Evolutionary conservation across 2,888 invertebrate species (phyloP), one percentile per base, ranked within the genome.

Genomic region (Ennomos erosarius): DNA sequence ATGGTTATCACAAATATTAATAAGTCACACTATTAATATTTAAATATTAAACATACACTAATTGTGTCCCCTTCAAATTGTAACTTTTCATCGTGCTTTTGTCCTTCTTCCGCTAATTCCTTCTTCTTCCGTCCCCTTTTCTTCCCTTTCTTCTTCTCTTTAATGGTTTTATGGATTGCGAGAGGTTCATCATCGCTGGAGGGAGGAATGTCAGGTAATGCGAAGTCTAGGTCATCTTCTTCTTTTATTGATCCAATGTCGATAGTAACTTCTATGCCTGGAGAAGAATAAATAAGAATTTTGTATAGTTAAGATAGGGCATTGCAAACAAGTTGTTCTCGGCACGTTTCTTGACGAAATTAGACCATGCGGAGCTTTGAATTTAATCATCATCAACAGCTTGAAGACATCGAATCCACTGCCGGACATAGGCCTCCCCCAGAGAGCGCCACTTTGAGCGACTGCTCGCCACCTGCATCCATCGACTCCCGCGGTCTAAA

Each of bases 161-260:
- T 79, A 33, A 67, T 67, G 12, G 56, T 79, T 55, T 86, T 86
- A 56, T 82, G 84, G 8, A 81, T 36, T 0, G 85, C 82, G 0
- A 89, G 61, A 0, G 88, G 88, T 57, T 87, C 86, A 67, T 90
- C 82, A 62, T 84, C 87, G 66, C 69, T 69, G 10, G 67, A 64
- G 6, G 37, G 46, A 1, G 36, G 39, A 1, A 67, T 46, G 10
- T 79, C 80, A 57, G 73, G 34, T 1, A 42, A 9, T 1, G 42
- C 6, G 34, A 52, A 42, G 2, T 56, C 70, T 44, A 55, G 60
- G n/a, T 68, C 69, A 26, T 77, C 71, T 52, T 88, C 87, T 37
- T 79, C 73, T 54, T 89, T 87, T 0, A 87, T 71, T 54, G 45
- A 45, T 3, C 70, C 69, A 0, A 71, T 49, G 39, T 78, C 74